Percentiles rank a stretch among this genome's conserved stretches.
Evolutionary conservation across 2,888 invertebrate species (phyloP).

Genomic region (Drosophila borborema): DNA sequence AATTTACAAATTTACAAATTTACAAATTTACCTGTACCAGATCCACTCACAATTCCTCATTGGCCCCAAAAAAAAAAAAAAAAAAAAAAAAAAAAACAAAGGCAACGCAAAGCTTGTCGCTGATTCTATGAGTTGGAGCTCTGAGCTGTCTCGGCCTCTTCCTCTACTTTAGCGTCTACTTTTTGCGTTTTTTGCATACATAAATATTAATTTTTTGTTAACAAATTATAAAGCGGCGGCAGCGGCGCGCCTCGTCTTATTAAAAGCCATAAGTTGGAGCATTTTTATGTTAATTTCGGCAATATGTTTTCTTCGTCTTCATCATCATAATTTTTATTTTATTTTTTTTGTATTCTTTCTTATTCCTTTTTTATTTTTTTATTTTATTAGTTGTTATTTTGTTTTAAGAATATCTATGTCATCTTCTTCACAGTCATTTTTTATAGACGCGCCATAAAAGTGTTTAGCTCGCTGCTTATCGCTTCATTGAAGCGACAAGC

Average conservation of each 20-base stretch:
- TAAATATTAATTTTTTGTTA: constrained; percentile 46
- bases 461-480: constrained; percentile 41
- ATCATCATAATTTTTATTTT: background rate
- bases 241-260: constrained; percentile 19
- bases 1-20: background rate
- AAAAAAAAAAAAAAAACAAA: constrained; percentile 19
- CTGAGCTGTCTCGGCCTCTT: background rate
- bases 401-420: constrained; percentile 34
- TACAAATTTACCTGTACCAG: constrained; percentile 1
- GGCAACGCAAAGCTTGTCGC: background rate
- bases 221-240: constrained; percentile 26
- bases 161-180: constrained; percentile 2
- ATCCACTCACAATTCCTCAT: constrained; percentile 13
- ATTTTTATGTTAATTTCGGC: constrained; percentile 46
- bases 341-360: background rate
- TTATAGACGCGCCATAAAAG: constrained; percentile 16
- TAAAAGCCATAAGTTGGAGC: constrained; percentile 31
- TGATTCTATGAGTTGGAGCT: constrained; percentile 11
- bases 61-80: constrained; percentile 13
- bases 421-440: constrained; percentile 20
- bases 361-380: constrained; percentile 6
- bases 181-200: constrained; percentile 40
- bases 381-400: constrained; percentile 7
- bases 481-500: constrained; percentile 49
- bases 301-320: background rate